phyloP scores from a whole-genome alignment of 1,140 invertebrate genomes.

The Acromyrmex charruanus region DNA sequence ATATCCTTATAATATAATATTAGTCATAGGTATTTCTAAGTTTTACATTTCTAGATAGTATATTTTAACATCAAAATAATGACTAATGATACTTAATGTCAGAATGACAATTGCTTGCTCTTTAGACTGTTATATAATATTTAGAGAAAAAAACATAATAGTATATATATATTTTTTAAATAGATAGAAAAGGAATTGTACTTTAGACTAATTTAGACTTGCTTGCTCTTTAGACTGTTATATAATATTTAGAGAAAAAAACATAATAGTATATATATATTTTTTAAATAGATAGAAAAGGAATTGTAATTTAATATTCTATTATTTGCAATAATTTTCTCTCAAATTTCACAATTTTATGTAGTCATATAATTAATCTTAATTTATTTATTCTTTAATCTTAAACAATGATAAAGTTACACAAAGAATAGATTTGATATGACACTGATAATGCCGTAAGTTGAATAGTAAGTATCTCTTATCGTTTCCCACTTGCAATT shows the following conservation, averaged over 20 bases:
- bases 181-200: no score
- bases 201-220: no score
- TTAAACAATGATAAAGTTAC: neutral
- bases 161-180: neutral
- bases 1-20: neutral
- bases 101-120: neutral
- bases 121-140: neutral
- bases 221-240: neutral
- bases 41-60: neutral
- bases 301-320: neutral
- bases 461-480: neutral
- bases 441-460: neutral
- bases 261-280: neutral
- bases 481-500: slow-evolving; percentile 34
- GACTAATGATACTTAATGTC: neutral
- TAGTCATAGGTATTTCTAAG: neutral
- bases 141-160: neutral
- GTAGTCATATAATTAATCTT: neutral
- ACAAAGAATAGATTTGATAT: neutral
- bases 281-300: neutral
- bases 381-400: neutral
- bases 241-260: neutral
- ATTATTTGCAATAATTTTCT: neutral
- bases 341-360: neutral
- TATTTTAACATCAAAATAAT: neutral